A percentile compares a stretch with the other conserved stretches of the same genome.
Conservation (phyloP, 2,113 vertebrate species). For the Lamprotornis superbus region DNA sequence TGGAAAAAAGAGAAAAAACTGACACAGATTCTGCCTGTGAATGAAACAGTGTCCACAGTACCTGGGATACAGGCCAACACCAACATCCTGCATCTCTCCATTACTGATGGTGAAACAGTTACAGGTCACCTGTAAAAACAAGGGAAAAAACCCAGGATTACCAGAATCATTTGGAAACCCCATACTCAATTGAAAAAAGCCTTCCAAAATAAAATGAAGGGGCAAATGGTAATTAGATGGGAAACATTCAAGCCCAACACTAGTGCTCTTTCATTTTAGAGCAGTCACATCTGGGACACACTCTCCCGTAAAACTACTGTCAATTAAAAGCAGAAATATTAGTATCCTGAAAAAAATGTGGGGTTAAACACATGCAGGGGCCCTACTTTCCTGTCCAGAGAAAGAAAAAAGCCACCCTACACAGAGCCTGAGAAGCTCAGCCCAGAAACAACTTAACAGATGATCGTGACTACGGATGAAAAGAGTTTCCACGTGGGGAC, state of each 20-base stretch:
- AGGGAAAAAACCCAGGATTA: slow-evolving; percentile 53
- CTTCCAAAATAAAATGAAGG: slow-evolving; percentile 43
- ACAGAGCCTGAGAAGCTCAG: neutral
- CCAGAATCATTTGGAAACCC: slow-evolving; percentile 27
- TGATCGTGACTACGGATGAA: neutral
- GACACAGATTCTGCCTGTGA: slow-evolving; percentile 13
- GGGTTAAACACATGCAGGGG: slow-evolving; percentile 40
- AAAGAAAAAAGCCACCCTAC: neutral
- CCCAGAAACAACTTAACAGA: neutral
- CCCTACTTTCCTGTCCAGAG: neutral
- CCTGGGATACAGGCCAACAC: slow-evolving; percentile 96
- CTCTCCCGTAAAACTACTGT: slow-evolving; percentile 14
- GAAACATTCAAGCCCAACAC: slow-evolving; percentile 30
- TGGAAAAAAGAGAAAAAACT: neutral
- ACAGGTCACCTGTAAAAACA: slow-evolving; percentile 88
- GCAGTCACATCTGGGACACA: slow-evolving; percentile 8
- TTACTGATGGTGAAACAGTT: slow-evolving; percentile 97
- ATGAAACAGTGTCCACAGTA: slow-evolving; percentile 70
- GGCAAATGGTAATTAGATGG: slow-evolving; percentile 6
- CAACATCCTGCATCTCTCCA: slow-evolving; percentile 93
- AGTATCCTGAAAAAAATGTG: slow-evolving; percentile 37
- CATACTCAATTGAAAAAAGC: neutral
- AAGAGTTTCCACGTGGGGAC: neutral
- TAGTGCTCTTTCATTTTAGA: slow-evolving; percentile 29
- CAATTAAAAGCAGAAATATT: slow-evolving; percentile 44